Base-by-base conservation (phyloP, 1,140 invertebrate species). In the Latrodectus geometricus region DNA sequence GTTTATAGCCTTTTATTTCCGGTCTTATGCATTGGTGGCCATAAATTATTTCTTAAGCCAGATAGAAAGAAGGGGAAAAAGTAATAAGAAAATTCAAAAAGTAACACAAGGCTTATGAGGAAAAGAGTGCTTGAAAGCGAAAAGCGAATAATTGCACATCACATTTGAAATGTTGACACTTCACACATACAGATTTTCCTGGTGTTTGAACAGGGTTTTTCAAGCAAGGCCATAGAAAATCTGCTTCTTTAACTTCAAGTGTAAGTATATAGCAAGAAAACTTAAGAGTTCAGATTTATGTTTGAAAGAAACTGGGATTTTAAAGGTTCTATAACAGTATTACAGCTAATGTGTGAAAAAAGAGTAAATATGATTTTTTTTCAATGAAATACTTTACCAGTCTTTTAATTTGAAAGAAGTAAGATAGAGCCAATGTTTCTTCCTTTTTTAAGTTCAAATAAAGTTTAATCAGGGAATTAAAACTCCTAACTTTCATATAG, bases 91-190 rank as follows among this genome's bases (percentile, higher is more conserved):
- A 76, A 49, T 23, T 48, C n/a, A 9, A 54, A 76, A 76, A 49
- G 52, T 7, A 66, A 35, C 75, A 77, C n/a, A 54, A 65, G 54
- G 66, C 76, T 15, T 78, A 78, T 78, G 20, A 78, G 76, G 76
- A 78, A 78, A 69, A 66, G 66, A 48, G 35, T 14, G 76, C 48
- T 78, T 54, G 12, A 69, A 69, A 20, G 21, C 8, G 20, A n/a
- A 69, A 80, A 69, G 65, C 35, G 54, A 83, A 74, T 83, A 83
- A 83, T 74, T 74, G 80, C 69, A 20, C 72, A 56, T 73, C 70
- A 74, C 9, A 35, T 83, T 70, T 83, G 80, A 83, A 83, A 83
- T 83, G 80, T 83, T 83, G 80, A 83, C 80, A 83, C 70, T 74
- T 83, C 35, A 50, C 69, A 73, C 50, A 65, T 23, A 56, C 48